Percentiles rank a stretch among this genome's conserved stretches.
Conservation (phyloP, 2,888 invertebrate genomes). For the Eupelmus urozonus region DNA sequence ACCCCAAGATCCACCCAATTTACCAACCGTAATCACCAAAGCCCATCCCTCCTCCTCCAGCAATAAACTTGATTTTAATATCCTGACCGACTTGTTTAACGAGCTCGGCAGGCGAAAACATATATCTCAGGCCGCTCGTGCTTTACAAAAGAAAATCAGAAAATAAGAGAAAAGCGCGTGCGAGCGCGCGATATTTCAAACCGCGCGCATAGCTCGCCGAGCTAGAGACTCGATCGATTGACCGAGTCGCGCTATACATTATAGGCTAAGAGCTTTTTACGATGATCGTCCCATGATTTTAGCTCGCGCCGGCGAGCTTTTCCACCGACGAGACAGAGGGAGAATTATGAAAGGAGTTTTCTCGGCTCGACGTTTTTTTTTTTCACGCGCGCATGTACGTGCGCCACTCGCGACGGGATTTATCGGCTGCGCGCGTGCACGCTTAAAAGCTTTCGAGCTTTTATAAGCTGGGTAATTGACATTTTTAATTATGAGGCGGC, state of each 20-base stretch:
- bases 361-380: neutral
- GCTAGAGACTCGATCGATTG: slow-evolving; percentile 21
- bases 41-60: neutral
- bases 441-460: neutral
- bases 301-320: neutral
- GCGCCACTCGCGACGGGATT: neutral
- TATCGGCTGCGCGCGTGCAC: neutral
- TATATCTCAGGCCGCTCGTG: too few species aligned
- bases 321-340: neutral
- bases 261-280: slow-evolving; percentile 33
- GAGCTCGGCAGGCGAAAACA: neutral
- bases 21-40: too few species aligned
- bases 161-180: slow-evolving; percentile 6
- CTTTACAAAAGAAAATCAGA: slow-evolving; percentile 2
- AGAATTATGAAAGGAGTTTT: neutral
- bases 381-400: neutral
- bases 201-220: too few species aligned
- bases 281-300: slow-evolving; percentile 33
- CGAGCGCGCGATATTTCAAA: slow-evolving; percentile 21
- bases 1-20: too few species aligned
- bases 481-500: neutral
- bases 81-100: neutral
- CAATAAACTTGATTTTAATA: slow-evolving; percentile 7
- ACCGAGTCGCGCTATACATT: neutral
- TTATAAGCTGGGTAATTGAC: neutral